Evolutionary conservation across 1,140 invertebrate species (phyloP), one percentile per base, ranked within the genome.

Genomic region (Dendroctonus ponderosae): DNA sequence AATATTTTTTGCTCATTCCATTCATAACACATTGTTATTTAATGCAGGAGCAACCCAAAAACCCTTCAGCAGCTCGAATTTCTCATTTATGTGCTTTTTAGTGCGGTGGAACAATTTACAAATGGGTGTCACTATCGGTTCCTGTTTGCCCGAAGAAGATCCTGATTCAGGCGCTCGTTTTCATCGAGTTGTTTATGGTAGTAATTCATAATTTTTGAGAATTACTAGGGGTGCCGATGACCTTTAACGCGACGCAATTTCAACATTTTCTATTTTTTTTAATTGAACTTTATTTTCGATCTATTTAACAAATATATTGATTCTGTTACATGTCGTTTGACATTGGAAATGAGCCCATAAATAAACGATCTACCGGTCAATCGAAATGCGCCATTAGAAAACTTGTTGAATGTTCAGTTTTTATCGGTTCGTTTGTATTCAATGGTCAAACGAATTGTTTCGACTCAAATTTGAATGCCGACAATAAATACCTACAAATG

Each of bases 61-160:
- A 26, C 26, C 26, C 3, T 26, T 26, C 26, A 26, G 26, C 26
- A 26, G 26, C 26, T 26, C 26, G 0, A 46, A 2, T 12, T 46
- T 11, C 44, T 11, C 44, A 11, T 46, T 46, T 46, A 14, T 11
- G 44, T 11, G 44, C 53, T 40, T 9, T 40, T 52, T 46, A 46
- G 44, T 46, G 9, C 12, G 9, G 44, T 46, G 5, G 5, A 11
- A 46, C 44, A 46, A 11, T 52, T 37, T 52, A 9, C 37, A n/a
- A 15, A 90, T 90, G 88, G 88, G 88, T 73, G 86, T 89, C 74
- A 87, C 89, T 73, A 87, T 90, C 62, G 88, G 88, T 72, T 89
- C 88, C 62, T 90, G 88, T 76, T 82, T 90, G 67, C 84, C 85
- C 41, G 87, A 87, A 73, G 79, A 82, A 14, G 87, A 89, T 76